phyloP scores from a whole-genome alignment of 30 jellyfish, hydroid and myxozoan genomes.

The Turritopsis dohrnii region DNA sequence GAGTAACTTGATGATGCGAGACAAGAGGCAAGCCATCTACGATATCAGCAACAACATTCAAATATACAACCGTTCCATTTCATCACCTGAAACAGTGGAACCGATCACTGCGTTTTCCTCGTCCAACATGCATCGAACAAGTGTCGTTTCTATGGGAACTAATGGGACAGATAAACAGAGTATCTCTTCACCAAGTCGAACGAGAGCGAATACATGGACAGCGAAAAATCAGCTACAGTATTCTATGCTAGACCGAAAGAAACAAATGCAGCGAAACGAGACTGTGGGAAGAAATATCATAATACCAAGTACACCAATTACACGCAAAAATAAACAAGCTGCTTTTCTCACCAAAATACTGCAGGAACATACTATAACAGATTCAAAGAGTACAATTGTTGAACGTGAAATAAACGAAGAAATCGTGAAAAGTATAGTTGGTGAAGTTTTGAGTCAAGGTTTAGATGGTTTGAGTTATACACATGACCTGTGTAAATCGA shows the following conservation, averaged over 20 bases:
- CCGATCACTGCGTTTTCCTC: not conserved
- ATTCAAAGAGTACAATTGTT: not conserved
- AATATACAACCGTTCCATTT: not conserved
- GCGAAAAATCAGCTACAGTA: not conserved
- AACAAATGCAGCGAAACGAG: not conserved
- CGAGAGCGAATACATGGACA: slow-evolving; percentile 9
- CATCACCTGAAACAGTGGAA: not conserved
- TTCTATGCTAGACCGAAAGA: not conserved
- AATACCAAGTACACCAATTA: not conserved
- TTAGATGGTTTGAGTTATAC: slow-evolving; percentile 32
- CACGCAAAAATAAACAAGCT: not conserved
- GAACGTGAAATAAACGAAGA: slow-evolving; percentile 6
- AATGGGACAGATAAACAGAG: not conserved
- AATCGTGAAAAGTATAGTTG: slow-evolving; percentile 8
- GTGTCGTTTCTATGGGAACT: slow-evolving; percentile 21
- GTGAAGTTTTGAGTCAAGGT: not conserved
- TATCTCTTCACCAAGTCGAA: slow-evolving; percentile 7
- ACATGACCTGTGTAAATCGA: slow-evolving; percentile 44
- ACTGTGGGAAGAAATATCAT: not conserved
- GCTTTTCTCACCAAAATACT: not conserved
- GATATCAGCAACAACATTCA: not conserved
- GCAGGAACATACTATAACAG: not conserved
- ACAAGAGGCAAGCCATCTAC: not conserved
- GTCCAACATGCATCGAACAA: slow-evolving; percentile 7
- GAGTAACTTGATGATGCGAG: not conserved